phyloP scores from a whole-genome alignment of 2,797 vertebrate species.

The Microchirus variegatus region DNA sequence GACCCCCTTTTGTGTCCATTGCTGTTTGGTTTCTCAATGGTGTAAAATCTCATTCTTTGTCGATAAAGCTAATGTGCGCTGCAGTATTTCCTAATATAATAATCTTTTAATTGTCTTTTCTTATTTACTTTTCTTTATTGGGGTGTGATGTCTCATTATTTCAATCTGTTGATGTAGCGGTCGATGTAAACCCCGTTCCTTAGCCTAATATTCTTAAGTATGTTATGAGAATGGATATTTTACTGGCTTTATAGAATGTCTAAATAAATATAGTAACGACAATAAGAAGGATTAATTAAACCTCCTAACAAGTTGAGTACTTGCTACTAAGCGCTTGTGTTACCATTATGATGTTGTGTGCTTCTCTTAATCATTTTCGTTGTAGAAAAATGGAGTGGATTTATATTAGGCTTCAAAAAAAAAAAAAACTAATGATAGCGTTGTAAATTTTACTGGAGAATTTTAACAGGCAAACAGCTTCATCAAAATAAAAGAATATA shows the following conservation, averaged over 20 bases:
- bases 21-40: slow-evolving; percentile 90
- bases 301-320: slow-evolving; percentile 95
- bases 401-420: slow-evolving; percentile 97
- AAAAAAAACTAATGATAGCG: slow-evolving; percentile 90
- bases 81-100: slow-evolving; percentile 93
- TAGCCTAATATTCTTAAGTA: slow-evolving; percentile 97
- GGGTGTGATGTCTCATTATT: slow-evolving; percentile 85
- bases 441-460: slow-evolving; percentile 97
- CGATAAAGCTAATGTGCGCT: slow-evolving; percentile 89
- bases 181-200: slow-evolving; percentile 92
- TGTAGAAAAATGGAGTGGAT: slow-evolving; percentile 99
- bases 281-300: slow-evolving; percentile 91
- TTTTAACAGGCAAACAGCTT: slow-evolving; percentile 97
- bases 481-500: slow-evolving; percentile 96
- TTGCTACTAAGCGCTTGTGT: slow-evolving; percentile 98
- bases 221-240: slow-evolving; percentile 99
- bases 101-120: slow-evolving; percentile 80
- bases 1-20: slow-evolving; percentile 84
- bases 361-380: slow-evolving; percentile 99
- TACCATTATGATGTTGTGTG: slow-evolving; percentile 98
- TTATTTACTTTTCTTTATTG: slow-evolving; percentile 76
- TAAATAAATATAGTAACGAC: slow-evolving; percentile 89
- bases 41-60: slow-evolving; percentile 94
- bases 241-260: slow-evolving; percentile 99
- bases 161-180: slow-evolving; percentile 92